A percentile compares a stretch with the other conserved stretches of the same genome.
Evolutionary conservation across 1,140 invertebrate species (phyloP).

Genomic region (Chironomus tepperi): DNA sequence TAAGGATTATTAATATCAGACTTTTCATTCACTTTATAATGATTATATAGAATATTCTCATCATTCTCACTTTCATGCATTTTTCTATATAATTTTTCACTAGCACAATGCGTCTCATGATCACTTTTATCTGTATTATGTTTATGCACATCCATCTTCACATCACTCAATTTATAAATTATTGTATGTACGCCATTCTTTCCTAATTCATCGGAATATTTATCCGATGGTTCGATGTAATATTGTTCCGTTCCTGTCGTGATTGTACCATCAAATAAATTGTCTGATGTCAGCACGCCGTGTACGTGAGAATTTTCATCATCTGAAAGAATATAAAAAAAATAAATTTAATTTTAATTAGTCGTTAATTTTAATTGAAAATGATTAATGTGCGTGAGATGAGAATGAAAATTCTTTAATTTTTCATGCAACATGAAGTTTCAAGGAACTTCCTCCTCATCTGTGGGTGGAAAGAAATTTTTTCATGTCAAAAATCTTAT

Average conservation of each 20-base stretch:
- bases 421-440: not conserved
- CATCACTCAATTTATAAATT: constrained; percentile 74
- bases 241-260: constrained; percentile 65
- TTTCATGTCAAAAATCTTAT: too few species aligned
- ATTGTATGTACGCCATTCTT: constrained; percentile 59
- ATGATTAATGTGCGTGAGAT: constrained; percentile 7
- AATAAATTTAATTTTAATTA: constrained; percentile 19
- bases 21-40: constrained; percentile 18
- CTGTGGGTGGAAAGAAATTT: too few species aligned
- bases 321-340: constrained; percentile 48
- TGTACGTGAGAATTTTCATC: constrained; percentile 75
- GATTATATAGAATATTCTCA: not conserved
- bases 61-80: not conserved
- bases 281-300: constrained; percentile 75
- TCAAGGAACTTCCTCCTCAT: too few species aligned
- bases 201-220: constrained; percentile 54
- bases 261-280: constrained; percentile 82
- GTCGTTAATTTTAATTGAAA: not conserved
- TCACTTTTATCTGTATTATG: not conserved
- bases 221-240: constrained; percentile 75
- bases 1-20: constrained; percentile 5
- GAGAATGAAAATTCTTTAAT: not conserved
- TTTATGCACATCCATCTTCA: constrained; percentile 44
- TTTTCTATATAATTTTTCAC: constrained; percentile 31
- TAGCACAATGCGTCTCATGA: constrained; percentile 35